Percentiles rank a stretch among this genome's conserved stretches.
Evolutionary conservation across 2,888 invertebrate genomes (phyloP).

Genomic region (Pherbina coryleti): DNA sequence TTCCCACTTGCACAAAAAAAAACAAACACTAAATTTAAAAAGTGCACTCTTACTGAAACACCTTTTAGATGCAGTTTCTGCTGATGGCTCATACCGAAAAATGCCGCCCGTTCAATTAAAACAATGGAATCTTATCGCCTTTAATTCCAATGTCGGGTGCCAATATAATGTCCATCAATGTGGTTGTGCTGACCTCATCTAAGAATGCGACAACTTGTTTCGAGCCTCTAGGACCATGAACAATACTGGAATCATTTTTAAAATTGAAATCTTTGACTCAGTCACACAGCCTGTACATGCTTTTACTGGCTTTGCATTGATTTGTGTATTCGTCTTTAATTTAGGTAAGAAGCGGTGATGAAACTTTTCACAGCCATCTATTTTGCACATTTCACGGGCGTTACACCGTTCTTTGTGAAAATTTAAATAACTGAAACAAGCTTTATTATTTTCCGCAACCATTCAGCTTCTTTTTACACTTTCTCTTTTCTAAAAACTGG

Average conservation of each 20-base stretch:
- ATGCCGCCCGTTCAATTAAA: conserved; percentile 33
- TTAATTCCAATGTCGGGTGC: conserved; percentile 25
- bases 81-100: conserved; percentile 29
- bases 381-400: conserved; percentile 27
- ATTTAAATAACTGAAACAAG: conserved; percentile 24
- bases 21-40: no score
- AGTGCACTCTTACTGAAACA: no score
- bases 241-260: conserved; percentile 32
- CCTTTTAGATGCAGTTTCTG: conserved; percentile 19
- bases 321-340: no score
- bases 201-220: conserved; percentile 20
- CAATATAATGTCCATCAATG: conserved; percentile 24
- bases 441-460: conserved; percentile 13
- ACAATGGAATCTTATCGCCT: no score
- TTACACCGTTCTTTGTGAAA: conserved; percentile 31
- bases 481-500: conserved; percentile 18
- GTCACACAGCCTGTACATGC: background rate
- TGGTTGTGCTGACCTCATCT: conserved; percentile 37
- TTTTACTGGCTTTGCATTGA: no score
- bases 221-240: conserved; percentile 18
- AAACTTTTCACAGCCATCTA: conserved; percentile 34
- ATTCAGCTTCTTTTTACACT: conserved; percentile 23
- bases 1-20: no score
- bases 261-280: background rate
- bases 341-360: no score